Percentiles rank a stretch among this genome's conserved stretches.
Conservation (phyloP, 2,888 invertebrate genomes). For the Eristalinus sepulchralis region DNA sequence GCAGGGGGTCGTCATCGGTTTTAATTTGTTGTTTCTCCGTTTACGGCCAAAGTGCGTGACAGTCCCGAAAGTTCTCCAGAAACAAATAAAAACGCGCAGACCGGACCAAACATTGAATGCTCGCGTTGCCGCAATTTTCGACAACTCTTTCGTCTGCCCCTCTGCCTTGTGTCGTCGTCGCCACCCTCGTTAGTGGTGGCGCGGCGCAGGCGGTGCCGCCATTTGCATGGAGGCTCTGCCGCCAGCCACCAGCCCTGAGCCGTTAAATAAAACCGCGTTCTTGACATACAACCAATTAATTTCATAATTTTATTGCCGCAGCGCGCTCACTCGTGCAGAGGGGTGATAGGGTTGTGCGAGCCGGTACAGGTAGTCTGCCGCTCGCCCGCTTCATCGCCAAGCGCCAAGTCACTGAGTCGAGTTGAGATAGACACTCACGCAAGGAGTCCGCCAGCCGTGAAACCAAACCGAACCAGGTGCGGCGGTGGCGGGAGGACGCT, state of each 20-base stretch:
- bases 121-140: slow-evolving; percentile 39
- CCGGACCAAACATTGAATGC: slow-evolving; percentile 27
- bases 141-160: slow-evolving; percentile 50
- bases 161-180: background rate
- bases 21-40: background rate
- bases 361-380: background rate
- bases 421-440: slow-evolving; percentile 60
- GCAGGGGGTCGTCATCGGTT: background rate
- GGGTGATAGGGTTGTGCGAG: background rate
- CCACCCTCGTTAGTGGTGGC: background rate
- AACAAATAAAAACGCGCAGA: background rate
- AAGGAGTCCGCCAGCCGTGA: slow-evolving; percentile 45
- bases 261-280: slow-evolving; percentile 18
- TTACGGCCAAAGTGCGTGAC: slow-evolving; percentile 55
- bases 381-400: slow-evolving; percentile 3
- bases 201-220: slow-evolving; percentile 1
- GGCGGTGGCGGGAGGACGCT: background rate
- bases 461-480: slow-evolving; percentile 35
- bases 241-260: background rate
- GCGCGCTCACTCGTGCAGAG: slow-evolving; percentile 6
- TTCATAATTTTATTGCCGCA: slow-evolving; percentile 65
- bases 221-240: background rate
- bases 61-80: slow-evolving; percentile 38
- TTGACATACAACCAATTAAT: slow-evolving; percentile 68
- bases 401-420: slow-evolving; percentile 24